A percentile compares a stretch with the other conserved stretches of the same genome.
These are phyloP conservation scores for Samia ricini DNA, from an alignment of 1,140 invertebrate genomes.

Conservation along the genomic window DNA sequence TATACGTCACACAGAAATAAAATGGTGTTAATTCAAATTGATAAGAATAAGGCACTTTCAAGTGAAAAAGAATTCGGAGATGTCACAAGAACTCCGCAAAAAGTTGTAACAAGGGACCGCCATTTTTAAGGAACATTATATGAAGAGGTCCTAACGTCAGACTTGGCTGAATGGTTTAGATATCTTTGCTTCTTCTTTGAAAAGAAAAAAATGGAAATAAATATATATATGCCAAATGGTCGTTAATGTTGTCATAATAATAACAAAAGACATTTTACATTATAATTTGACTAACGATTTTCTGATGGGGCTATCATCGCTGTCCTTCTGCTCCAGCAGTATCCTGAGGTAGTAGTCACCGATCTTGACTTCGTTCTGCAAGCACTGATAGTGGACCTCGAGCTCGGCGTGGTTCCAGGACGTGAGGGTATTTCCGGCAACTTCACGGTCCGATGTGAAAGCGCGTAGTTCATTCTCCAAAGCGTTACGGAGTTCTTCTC, in stretches of 20 bases:
- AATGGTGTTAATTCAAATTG: too few relatives aligned
- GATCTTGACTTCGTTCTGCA: slow-evolving; percentile 98
- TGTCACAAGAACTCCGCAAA: too few relatives aligned
- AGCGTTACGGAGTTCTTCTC: slow-evolving; percentile 95
- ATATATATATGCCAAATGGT: background rate
- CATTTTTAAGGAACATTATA: too few relatives aligned
- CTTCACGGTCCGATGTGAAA: slow-evolving; percentile 94
- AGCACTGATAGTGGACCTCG: slow-evolving; percentile 94
- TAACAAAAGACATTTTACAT: background rate
- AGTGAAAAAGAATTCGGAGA: too few relatives aligned
- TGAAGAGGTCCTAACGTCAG: too few relatives aligned
- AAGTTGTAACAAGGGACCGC: too few relatives aligned
- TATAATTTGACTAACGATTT: slow-evolving; percentile 85
- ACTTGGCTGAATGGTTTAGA: too few relatives aligned
- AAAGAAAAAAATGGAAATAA: too few relatives aligned
- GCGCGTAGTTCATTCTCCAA: slow-evolving; percentile 96
- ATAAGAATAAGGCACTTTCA: too few relatives aligned
- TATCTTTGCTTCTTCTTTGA: too few relatives aligned
- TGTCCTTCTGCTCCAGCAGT: slow-evolving; percentile 93
- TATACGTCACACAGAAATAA: too few relatives aligned
- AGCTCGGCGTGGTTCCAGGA: slow-evolving; percentile 99
- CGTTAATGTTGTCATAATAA: background rate
- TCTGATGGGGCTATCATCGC: slow-evolving; percentile 91
- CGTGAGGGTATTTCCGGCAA: slow-evolving; percentile 88
- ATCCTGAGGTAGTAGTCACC: slow-evolving; percentile 98